phyloP scores from a whole-genome alignment of 2,888 invertebrate genomes.

The Sinopyrophorus schimmeli region DNA sequence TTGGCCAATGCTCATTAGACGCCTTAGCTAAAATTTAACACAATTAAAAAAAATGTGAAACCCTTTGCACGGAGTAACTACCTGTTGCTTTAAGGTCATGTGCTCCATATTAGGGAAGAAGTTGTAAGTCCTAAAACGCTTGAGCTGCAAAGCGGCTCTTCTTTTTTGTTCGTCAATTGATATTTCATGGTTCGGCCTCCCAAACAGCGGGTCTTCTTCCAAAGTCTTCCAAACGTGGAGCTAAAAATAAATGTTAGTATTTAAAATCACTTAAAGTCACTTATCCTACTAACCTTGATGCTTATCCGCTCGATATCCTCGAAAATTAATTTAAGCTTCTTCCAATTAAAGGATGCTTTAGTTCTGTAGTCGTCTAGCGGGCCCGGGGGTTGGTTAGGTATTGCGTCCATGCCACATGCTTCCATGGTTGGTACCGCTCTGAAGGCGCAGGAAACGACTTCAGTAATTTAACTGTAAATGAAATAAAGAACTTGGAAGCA shows the following conservation, averaged over 20 bases:
- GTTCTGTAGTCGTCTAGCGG: slow-evolving; percentile 80
- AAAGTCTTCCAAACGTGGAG: slow-evolving; percentile 79
- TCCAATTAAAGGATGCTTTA: slow-evolving; percentile 84
- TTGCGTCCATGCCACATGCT: too few relatives aligned
- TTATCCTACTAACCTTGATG: slow-evolving; percentile 76
- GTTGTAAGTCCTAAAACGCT: slow-evolving; percentile 67
- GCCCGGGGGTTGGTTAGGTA: slow-evolving; percentile 69
- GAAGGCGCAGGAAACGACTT: too few relatives aligned
- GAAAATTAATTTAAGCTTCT: slow-evolving; percentile 75
- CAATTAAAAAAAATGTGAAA: too few relatives aligned
- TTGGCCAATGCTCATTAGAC: slow-evolving; percentile 76
- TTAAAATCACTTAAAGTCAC: too few relatives aligned
- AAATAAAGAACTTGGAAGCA: too few relatives aligned
- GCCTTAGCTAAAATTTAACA: slow-evolving; percentile 69
- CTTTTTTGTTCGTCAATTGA: slow-evolving; percentile 75
- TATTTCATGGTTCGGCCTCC: slow-evolving; percentile 63
- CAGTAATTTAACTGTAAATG: too few relatives aligned
- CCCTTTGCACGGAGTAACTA: background rate
- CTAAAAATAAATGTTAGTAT: too few relatives aligned
- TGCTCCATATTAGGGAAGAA: slow-evolving; percentile 64
- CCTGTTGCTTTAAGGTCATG: slow-evolving; percentile 10
- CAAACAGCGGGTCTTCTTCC: slow-evolving; percentile 79
- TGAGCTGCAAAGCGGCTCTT: slow-evolving; percentile 68
- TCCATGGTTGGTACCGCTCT: too few relatives aligned
- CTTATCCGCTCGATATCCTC: slow-evolving; percentile 73